Evolutionary conservation across 1,140 invertebrate species (phyloP).

Genomic region (Oncopodura yosiiana): DNA sequence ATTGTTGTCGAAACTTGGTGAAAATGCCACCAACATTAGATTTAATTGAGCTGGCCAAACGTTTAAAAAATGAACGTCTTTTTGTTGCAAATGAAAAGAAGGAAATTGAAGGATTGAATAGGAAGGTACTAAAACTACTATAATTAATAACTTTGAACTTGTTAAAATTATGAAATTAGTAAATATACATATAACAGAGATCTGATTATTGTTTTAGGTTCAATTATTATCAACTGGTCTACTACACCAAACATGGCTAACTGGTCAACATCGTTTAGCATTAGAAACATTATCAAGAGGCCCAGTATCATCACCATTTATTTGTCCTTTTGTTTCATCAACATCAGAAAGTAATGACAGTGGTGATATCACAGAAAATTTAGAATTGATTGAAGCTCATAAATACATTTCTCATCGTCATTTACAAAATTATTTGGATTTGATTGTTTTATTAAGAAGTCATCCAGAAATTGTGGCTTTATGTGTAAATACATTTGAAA

Average conservation of each 20-base stretch:
- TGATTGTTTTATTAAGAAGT: slow-evolving; percentile 30
- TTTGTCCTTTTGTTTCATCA: slow-evolving; percentile 57
- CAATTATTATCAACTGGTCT: slow-evolving; percentile 51
- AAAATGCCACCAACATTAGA: slow-evolving; percentile 40
- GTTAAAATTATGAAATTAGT: background rate
- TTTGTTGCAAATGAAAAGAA: slow-evolving; percentile 61
- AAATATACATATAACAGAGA: slow-evolving; percentile 10
- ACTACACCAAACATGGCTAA: slow-evolving; percentile 77
- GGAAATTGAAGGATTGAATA: slow-evolving; percentile 60
- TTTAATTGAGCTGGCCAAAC: slow-evolving; percentile 56
- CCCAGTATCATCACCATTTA: slow-evolving; percentile 19
- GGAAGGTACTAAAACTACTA: slow-evolving; percentile 47
- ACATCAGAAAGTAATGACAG: slow-evolving; percentile 60
- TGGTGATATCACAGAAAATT: slow-evolving; percentile 64
- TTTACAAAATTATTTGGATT: slow-evolving; percentile 28
- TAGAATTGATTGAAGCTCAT: slow-evolving; percentile 77
- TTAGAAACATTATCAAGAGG: slow-evolving; percentile 47
- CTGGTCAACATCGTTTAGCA: slow-evolving; percentile 74
- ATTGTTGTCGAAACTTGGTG: background rate
- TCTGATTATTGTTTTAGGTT: slow-evolving; percentile 42
- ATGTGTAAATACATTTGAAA: slow-evolving; percentile 24
- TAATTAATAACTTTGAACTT: background rate
- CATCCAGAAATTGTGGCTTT: slow-evolving; percentile 31
- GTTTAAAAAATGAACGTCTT: slow-evolving; percentile 60
- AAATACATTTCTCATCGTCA: slow-evolving; percentile 64